Base-by-base conservation (phyloP, 2,113 vertebrate species). In the Prunella fulvescens region DNA sequence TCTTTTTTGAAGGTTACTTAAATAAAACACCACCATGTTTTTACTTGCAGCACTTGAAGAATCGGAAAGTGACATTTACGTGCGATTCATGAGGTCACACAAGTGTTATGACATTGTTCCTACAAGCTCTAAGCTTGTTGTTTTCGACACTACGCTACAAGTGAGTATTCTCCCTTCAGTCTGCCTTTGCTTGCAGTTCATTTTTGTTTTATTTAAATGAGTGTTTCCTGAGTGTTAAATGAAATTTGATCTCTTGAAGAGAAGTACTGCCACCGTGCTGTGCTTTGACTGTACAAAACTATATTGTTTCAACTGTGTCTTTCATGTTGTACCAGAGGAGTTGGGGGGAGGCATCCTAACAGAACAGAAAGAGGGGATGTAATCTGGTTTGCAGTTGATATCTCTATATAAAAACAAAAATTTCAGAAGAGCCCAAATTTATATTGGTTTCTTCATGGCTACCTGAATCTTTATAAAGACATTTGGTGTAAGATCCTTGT, bases 91-190 rank as follows among this genome's bases (percentile, higher is more conserved):
- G 99, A 99, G 98, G 98, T 99, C 98, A 89, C 99, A 99, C 98
- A 99, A 99, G 98, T 99, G 99, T 96, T 99, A 99, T 5, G 99
- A 99, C 98, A 99, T 99, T 96, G 98, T 99, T 90, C 99, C 99
- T 9, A 99, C 99, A 79, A 99, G 99, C 97, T 99, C 99, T 85
- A 99, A 99, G 96, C 98, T 99, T 72, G 99, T 99, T 81, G 99
- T 99, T 97, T 99, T 99, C 71, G 99, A 99, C 95, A 99, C 99
- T 73, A 99, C 99, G 1, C 98, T 99, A 94, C 99, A 99, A 98
- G 99, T 99, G 90, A 98, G 98, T 97, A 81, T 64, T 28, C 50
- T 57, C 4, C 80, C 87, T 79, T 90, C 47, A 14, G 31, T 58
- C 82, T 85, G 31, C 56, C 20, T 80, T 80, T 90, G 19, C 58